Evolutionary conservation across 2,113 vertebrate species (phyloP).

Genomic region (Blennius ocellaris): DNA sequence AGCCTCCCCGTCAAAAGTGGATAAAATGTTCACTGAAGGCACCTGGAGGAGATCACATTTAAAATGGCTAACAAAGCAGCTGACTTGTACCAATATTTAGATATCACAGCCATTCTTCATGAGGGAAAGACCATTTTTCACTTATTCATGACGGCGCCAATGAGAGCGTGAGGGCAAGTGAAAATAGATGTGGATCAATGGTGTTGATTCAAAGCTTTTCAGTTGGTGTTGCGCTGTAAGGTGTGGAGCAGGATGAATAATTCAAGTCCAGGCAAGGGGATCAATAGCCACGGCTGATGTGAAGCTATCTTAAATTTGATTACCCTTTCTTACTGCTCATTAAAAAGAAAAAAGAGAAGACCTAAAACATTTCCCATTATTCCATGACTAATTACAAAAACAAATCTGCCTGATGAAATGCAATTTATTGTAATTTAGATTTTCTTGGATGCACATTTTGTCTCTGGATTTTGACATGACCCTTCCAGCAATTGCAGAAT

Average conservation of each 20-base stretch:
- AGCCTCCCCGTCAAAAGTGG: constrained; percentile 46
- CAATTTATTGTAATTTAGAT: no score
- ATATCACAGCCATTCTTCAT: constrained; percentile 15
- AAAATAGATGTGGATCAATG: constrained; percentile 28
- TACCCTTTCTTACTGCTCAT: background rate
- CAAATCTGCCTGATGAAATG: no score
- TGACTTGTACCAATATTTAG: constrained; percentile 52
- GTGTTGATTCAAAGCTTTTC: constrained; percentile 17
- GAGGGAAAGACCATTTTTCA: background rate
- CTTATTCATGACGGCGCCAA: constrained; percentile 2
- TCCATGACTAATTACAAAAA: no score
- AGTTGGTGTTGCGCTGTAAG: background rate
- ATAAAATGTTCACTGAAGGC: constrained; percentile 44
- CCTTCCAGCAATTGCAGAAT: no score
- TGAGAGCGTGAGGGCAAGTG: background rate
- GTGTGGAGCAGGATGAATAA: no score
- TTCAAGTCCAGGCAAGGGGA: constrained; percentile 1
- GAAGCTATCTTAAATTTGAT: constrained; percentile 37
- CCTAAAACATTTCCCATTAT: background rate
- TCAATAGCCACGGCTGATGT: constrained; percentile 32
- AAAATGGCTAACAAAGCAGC: constrained; percentile 42
- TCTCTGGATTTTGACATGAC: no score
- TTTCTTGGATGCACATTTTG: no score
- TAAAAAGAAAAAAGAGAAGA: background rate
- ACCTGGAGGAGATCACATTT: constrained; percentile 51